Evolutionary conservation across 2,888 invertebrate genomes (phyloP).

Genomic region (Teinopalpus imperialis): DNA sequence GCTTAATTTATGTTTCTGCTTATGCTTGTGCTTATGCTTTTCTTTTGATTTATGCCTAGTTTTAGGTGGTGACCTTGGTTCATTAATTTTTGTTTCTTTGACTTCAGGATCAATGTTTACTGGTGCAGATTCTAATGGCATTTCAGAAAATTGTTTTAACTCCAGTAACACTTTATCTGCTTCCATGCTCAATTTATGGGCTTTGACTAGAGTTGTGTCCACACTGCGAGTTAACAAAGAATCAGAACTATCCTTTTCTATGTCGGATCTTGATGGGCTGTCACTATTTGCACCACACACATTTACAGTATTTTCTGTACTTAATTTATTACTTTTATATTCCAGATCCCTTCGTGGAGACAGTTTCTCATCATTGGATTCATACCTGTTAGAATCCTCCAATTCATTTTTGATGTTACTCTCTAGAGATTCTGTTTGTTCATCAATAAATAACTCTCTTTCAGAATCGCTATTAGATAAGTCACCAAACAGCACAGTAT

Average conservation of each 20-base stretch:
- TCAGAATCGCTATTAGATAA: constrained; percentile 50
- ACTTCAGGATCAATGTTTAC: constrained; percentile 11
- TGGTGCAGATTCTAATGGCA: constrained; percentile 47
- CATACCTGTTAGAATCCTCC: constrained; percentile 8
- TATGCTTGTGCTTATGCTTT: constrained; percentile 24
- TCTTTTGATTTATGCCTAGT: constrained; percentile 28
- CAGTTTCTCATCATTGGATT: constrained; percentile 15
- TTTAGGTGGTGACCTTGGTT: constrained; percentile 29
- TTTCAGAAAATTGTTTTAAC: constrained; percentile 55
- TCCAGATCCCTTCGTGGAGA: constrained; percentile 2
- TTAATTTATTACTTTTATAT: background rate
- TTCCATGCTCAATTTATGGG: constrained; percentile 53
- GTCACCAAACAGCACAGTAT: constrained; percentile 10
- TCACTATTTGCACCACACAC: background rate
- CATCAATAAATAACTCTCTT: constrained; percentile 56
- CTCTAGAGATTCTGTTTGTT: constrained; percentile 15
- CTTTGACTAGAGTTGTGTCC: constrained; percentile 55
- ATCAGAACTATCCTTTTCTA: constrained; percentile 9
- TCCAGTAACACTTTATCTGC: constrained; percentile 48
- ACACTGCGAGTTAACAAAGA: constrained; percentile 29
- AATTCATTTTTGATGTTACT: constrained; percentile 32
- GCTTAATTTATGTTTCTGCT: constrained; percentile 20
- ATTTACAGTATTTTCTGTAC: background rate
- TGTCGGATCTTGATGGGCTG: background rate
- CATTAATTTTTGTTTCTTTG: constrained; percentile 17